Percentiles rank a stretch among this genome's conserved stretches.
Conservation (phyloP, 2,797 vertebrate genomes). For the Enteromius anoplus region DNA sequence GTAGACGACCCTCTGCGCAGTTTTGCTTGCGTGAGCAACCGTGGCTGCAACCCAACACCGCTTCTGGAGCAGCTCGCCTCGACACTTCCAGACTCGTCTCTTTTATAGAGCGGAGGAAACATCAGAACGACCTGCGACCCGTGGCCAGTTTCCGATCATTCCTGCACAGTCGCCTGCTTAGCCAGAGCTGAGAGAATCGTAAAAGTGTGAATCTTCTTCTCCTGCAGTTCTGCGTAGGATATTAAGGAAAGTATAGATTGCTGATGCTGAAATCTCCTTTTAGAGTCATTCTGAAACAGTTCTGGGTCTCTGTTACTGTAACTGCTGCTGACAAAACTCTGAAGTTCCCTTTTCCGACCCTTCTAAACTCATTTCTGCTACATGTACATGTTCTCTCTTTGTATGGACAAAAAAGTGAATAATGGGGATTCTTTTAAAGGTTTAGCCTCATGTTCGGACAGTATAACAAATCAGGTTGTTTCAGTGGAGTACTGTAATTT, state of each 20-base stretch:
- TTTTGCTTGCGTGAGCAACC: constrained; percentile 87
- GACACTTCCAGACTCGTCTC: constrained; percentile 93
- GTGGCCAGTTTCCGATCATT: constrained; percentile 91
- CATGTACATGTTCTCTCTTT: constrained; percentile 67
- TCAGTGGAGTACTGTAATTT: constrained; percentile 49
- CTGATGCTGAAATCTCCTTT: constrained; percentile 85
- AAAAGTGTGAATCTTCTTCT: constrained; percentile 5
- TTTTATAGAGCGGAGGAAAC: constrained; percentile 96
- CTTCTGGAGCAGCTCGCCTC: constrained; percentile 76
- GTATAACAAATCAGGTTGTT: constrained; percentile 79
- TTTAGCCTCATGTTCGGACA: constrained; percentile 76
- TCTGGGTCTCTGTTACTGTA: constrained; percentile 49
- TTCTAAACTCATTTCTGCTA: constrained; percentile 32
- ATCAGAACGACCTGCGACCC: constrained; percentile 95
- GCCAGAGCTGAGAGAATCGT: constrained; percentile 77
- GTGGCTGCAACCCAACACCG: constrained; percentile 85
- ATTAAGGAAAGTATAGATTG: neutral
- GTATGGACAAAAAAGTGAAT: constrained; percentile 75
- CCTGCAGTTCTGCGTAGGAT: neutral
- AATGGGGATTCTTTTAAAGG: constrained; percentile 36
- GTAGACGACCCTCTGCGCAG: constrained; percentile 85
- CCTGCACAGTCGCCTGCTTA: constrained; percentile 90
- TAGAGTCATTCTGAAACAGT: constrained; percentile 74
- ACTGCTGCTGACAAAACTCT: constrained; percentile 54
- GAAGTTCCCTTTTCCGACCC: constrained; percentile 12